These are phyloP conservation scores for Lepeophtheirus nordmannii DNA, from an alignment of 2,888 invertebrate genomes.

Conservation along the genomic window DNA sequence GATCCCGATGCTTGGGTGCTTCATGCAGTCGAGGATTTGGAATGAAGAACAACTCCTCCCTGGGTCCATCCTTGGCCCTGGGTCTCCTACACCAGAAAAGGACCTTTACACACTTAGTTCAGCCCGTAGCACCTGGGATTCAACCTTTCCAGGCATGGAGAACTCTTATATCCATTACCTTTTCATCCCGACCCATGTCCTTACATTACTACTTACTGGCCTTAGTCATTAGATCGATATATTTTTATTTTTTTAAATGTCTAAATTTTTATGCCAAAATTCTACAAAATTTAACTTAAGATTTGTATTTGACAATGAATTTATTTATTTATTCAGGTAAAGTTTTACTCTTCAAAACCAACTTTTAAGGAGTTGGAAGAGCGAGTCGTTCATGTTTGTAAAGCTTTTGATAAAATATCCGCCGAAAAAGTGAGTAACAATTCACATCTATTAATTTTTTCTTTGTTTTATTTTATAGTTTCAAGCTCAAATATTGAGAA, in stretches of 20 bases:
- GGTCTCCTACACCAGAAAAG: neutral
- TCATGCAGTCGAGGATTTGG: neutral
- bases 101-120: neutral
- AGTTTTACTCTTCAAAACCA: neutral
- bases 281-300: too few relatives aligned
- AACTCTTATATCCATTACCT: neutral
- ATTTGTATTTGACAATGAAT: neutral
- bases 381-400: constrained; percentile 70
- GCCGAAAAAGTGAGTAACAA: constrained; percentile 54
- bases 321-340: neutral
- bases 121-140: too few relatives aligned
- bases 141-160: too few relatives aligned
- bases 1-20: neutral
- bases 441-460: neutral
- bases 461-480: constrained; percentile 8
- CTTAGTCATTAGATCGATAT: too few relatives aligned
- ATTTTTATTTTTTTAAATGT: too few relatives aligned
- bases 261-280: too few relatives aligned
- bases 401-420: constrained; percentile 73
- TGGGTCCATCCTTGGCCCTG: neutral
- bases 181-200: neutral
- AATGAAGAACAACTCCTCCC: neutral
- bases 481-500: constrained; percentile 26
- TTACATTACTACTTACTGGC: neutral
- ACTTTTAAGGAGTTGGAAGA: constrained; percentile 50